These are phyloP conservation scores for Drepana falcataria DNA, from an alignment of 2,888 invertebrate genomes.

Conservation along the genomic window DNA sequence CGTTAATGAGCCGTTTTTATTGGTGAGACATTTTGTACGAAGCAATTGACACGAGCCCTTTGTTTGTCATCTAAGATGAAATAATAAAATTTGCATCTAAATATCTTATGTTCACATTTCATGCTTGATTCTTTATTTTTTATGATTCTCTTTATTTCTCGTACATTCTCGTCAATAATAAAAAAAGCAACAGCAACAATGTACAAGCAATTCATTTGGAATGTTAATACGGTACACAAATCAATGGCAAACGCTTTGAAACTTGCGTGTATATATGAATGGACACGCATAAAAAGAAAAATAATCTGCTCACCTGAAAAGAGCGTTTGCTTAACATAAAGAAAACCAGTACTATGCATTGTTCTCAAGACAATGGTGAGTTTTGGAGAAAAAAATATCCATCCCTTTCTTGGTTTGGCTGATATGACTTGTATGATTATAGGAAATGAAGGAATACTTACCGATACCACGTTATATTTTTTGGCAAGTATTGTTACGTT, in stretches of 20 bases:
- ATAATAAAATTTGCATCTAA: too few species aligned
- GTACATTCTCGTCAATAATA: too few species aligned
- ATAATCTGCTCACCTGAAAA: conserved; percentile 32
- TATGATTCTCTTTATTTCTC: background rate
- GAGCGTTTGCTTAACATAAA: conserved; percentile 28
- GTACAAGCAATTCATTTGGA: background rate
- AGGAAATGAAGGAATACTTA: background rate
- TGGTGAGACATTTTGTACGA: too few species aligned
- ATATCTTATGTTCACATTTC: too few species aligned
- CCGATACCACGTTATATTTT: too few species aligned
- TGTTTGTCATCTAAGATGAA: too few species aligned
- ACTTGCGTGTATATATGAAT: conserved; percentile 12
- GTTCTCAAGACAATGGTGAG: conserved; percentile 44
- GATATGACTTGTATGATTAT: background rate
- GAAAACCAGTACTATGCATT: conserved; percentile 37
- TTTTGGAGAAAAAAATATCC: conserved; percentile 16
- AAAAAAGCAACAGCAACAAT: background rate
- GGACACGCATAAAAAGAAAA: conserved; percentile 21
- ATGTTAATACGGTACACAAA: background rate
- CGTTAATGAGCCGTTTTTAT: too few species aligned
- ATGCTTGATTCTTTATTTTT: background rate
- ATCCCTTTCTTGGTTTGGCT: conserved; percentile 1
- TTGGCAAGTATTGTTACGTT: too few species aligned
- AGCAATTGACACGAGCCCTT: too few species aligned
- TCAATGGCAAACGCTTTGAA: background rate